A percentile compares a stretch with the other conserved stretches of the same genome.
Conservation (phyloP, 2,888 invertebrate species). For the Aethes cnicana region DNA sequence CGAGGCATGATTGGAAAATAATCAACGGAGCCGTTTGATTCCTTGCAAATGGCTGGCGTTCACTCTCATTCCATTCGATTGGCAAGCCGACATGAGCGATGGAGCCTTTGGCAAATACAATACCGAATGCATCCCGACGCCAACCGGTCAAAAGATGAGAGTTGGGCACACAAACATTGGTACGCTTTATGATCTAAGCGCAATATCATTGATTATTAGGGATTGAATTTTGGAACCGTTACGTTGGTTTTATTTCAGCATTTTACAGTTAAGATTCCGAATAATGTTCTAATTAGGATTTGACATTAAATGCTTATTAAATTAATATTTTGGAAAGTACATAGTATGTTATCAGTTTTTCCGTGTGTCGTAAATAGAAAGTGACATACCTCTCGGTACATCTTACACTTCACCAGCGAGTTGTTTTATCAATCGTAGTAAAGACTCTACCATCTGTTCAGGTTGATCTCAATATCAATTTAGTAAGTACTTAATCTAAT, state of each 20-base stretch:
- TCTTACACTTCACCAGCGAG: no score
- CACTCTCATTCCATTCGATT: constrained; percentile 60
- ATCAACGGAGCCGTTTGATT: constrained; percentile 58
- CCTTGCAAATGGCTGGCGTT: constrained; percentile 54
- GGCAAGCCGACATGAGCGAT: constrained; percentile 71
- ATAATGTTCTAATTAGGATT: no score
- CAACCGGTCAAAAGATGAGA: constrained; percentile 57
- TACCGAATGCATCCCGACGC: constrained; percentile 64
- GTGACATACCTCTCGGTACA: no score
- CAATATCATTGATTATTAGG: constrained; percentile 19
- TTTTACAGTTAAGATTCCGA: no score
- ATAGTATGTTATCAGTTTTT: no score
- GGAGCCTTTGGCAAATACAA: constrained; percentile 76
- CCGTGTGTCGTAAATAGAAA: no score
- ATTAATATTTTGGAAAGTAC: no score
- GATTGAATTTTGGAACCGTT: neutral
- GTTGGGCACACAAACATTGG: constrained; percentile 65
- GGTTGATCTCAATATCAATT: no score
- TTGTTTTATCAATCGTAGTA: no score
- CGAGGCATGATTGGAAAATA: constrained; percentile 56
- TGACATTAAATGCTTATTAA: no score
- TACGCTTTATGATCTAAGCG: constrained; percentile 42
- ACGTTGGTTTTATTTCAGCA: no score
- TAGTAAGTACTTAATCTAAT: neutral
- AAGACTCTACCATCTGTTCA: no score